phyloP scores from a whole-genome alignment of 2,797 vertebrate genomes.

The Amniataba percoides region DNA sequence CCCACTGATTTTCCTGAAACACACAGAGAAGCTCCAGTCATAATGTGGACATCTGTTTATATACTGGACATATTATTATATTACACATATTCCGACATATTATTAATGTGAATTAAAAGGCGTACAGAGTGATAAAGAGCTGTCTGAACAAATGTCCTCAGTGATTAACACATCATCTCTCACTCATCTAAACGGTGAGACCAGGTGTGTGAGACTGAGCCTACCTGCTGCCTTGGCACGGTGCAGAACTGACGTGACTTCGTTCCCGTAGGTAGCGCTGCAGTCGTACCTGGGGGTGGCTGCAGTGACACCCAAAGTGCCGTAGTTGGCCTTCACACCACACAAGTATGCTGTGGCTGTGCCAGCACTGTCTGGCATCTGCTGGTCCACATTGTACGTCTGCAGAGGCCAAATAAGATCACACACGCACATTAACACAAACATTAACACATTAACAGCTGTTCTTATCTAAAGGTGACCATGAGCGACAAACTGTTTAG shows the following conservation, averaged over 20 bases:
- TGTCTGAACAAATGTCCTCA: background rate
- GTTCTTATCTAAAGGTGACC: background rate
- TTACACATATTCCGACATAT: background rate
- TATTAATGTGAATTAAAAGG: too few species aligned
- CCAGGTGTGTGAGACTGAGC: background rate
- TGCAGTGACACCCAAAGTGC: slow-evolving; percentile 85
- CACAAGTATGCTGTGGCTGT: slow-evolving; percentile 87
- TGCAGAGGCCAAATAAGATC: slow-evolving; percentile 51
- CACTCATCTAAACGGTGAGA: background rate
- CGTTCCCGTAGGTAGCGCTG: slow-evolving; percentile 71
- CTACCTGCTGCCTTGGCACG: slow-evolving; percentile 84
- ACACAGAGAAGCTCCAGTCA: slow-evolving; percentile 10
- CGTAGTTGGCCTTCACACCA: slow-evolving; percentile 88
- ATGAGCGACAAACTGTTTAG: too few species aligned
- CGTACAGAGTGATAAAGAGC: background rate
- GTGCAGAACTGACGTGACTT: slow-evolving; percentile 84
- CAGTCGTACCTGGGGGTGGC: slow-evolving; percentile 73
- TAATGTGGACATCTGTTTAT: background rate
- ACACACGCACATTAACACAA: background rate
- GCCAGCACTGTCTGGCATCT: slow-evolving; percentile 88
- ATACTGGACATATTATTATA: background rate
- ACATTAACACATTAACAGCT: background rate
- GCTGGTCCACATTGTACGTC: slow-evolving; percentile 88
- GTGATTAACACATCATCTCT: background rate
- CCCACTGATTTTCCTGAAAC: slow-evolving; percentile 87